Evolutionary conservation across 1,140 invertebrate genomes (phyloP).

Genomic region (Ips nitidus): DNA sequence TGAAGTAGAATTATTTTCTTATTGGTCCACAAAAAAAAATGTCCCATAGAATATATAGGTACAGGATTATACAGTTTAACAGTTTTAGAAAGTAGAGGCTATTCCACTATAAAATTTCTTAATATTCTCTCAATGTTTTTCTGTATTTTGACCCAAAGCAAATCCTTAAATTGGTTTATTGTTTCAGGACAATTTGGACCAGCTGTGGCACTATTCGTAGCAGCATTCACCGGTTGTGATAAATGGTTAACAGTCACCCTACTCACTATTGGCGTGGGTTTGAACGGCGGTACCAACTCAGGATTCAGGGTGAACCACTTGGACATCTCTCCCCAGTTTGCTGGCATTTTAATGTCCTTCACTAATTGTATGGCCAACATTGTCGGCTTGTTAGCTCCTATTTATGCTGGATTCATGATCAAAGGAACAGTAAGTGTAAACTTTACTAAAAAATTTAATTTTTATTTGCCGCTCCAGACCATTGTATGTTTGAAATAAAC

Average conservation of each 20-base stretch:
- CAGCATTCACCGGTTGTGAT: conserved; percentile 80
- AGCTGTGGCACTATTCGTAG: conserved; percentile 70
- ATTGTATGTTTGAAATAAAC: conserved; percentile 5
- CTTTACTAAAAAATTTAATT: background rate
- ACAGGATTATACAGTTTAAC: too few relatives aligned
- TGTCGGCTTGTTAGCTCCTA: conserved; percentile 84
- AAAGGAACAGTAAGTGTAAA: conserved; percentile 61
- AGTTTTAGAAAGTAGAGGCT: too few relatives aligned
- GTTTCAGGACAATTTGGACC: conserved; percentile 73
- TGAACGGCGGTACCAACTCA: conserved; percentile 83
- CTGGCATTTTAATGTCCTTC: conserved; percentile 89
- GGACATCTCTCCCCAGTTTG: conserved; percentile 88
- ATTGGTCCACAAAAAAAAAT: too few relatives aligned
- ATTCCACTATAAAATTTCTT: too few relatives aligned
- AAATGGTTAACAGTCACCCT: conserved; percentile 71
- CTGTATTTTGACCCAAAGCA: background rate
- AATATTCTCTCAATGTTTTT: too few relatives aligned
- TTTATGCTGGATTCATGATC: conserved; percentile 76
- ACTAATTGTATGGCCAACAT: conserved; percentile 91
- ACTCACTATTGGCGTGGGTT: conserved; percentile 75
- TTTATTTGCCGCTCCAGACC: background rate
- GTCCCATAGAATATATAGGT: too few relatives aligned
- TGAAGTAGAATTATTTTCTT: too few relatives aligned
- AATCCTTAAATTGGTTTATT: background rate
- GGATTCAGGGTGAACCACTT: conserved; percentile 90